Evolutionary conservation across 2,113 vertebrate species (phyloP).

Genomic region (Cephalopterus ornatus): DNA sequence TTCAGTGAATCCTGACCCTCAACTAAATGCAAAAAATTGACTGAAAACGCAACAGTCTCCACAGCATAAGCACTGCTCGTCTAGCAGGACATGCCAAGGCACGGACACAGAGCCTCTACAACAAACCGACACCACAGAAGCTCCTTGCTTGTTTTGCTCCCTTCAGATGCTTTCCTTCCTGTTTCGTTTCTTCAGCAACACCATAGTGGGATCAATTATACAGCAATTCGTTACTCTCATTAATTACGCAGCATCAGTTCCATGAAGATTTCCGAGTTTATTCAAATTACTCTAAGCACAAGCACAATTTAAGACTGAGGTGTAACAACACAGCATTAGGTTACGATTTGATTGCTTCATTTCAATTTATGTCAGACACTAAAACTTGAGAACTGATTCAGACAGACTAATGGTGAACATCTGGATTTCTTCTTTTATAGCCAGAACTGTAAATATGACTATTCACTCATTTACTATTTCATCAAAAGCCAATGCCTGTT

Average conservation of each 20-base stretch:
- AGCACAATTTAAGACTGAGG: not conserved
- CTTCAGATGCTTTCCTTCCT: not conserved
- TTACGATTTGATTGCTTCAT: not conserved
- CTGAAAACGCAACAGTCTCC: fast-evolving
- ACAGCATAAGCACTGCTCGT: not conserved
- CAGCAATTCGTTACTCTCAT: not conserved
- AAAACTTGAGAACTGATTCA: not conserved
- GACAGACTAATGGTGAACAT: not conserved
- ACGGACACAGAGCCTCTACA: not conserved
- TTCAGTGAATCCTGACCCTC: not conserved
- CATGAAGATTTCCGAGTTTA: not conserved
- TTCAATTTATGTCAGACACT: not conserved
- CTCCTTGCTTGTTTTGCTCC: not conserved
- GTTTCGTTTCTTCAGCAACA: not conserved
- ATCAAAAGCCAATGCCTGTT: not conserved
- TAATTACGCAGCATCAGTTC: not conserved
- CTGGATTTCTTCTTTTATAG: not conserved
- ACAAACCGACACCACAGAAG: not conserved
- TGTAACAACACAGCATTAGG: not conserved
- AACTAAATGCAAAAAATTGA: not conserved
- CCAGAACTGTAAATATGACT: not conserved
- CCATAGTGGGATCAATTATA: not conserved
- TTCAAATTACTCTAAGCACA: not conserved
- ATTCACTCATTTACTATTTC: not conserved
- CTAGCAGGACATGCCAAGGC: not conserved